phyloP scores from a whole-genome alignment of 1,140 invertebrate species.

The Eufriesea mexicana region DNA sequence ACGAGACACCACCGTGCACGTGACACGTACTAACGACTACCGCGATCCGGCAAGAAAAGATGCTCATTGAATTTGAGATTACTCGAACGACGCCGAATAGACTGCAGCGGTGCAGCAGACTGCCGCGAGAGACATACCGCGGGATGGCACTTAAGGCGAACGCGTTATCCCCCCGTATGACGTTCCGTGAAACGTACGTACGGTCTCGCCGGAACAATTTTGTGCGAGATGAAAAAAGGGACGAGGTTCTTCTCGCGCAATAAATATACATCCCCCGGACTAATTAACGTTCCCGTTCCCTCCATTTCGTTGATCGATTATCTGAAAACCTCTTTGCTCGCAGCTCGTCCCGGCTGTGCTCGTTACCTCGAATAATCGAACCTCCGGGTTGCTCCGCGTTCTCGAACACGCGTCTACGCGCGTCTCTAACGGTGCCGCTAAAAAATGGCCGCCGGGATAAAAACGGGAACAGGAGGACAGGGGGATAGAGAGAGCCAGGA shows the following conservation, averaged over 20 bases:
- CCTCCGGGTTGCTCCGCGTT: neutral
- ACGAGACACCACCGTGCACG: neutral
- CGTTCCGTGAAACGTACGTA: neutral
- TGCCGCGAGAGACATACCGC: neutral
- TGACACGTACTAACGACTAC: neutral
- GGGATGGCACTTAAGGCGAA: neutral
- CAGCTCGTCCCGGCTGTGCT: neutral
- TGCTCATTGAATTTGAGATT: conserved; percentile 6
- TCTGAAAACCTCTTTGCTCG: neutral
- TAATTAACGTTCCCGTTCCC: conserved; percentile 2
- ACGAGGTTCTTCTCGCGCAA: neutral
- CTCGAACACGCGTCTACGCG: neutral
- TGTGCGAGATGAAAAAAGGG: neutral
- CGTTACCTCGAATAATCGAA: conserved; percentile 21
- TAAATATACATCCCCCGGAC: neutral
- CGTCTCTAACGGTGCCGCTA: neutral
- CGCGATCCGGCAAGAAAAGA: neutral
- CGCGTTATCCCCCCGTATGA: no score
- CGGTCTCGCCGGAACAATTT: neutral
- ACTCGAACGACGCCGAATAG: neutral
- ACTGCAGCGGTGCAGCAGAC: neutral
- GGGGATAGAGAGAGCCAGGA: neutral
- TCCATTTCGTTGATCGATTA: conserved; percentile 15
- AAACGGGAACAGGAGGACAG: neutral
- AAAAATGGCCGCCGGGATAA: neutral